Conservation (phyloP, 1,140 invertebrate genomes). For the Pseudomyrmex concolor region DNA sequence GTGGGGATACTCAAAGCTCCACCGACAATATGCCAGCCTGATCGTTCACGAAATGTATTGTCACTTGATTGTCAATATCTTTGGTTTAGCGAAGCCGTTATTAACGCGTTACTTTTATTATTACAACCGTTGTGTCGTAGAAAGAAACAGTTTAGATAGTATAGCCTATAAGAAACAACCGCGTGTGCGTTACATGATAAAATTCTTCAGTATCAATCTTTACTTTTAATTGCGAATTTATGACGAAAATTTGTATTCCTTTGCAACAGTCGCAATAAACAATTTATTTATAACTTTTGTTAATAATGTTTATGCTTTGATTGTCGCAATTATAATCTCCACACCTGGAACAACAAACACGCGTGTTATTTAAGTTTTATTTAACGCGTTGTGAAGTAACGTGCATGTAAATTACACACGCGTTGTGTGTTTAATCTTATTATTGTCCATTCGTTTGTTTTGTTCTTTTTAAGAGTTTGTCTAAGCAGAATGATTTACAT, state of each 20-base stretch:
- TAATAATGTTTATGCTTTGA: not conserved
- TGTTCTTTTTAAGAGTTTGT: not conserved
- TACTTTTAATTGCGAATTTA: not conserved
- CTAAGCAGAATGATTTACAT: not conserved
- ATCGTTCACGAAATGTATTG: conserved; percentile 82
- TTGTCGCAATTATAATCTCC: not conserved
- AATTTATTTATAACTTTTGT: not conserved
- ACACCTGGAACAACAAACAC: not conserved
- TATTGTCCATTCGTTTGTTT: not conserved
- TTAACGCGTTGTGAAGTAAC: not conserved
- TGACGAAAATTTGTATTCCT: not conserved
- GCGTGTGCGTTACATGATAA: not conserved
- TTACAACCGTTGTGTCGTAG: conserved; percentile 15
- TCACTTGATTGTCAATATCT: conserved; percentile 83
- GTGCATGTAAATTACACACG: not conserved
- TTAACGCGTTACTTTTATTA: conserved; percentile 56
- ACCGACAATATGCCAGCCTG: conserved; percentile 72
- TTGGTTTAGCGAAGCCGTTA: conserved; percentile 73
- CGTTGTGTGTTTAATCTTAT: not conserved
- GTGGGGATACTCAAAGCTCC: conserved; percentile 59
- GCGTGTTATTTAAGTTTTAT: not conserved
- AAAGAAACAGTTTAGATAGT: conserved; percentile 18
- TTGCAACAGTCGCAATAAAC: not conserved
- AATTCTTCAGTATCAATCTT: not conserved
- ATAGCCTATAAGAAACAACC: not conserved